Conservation (phyloP, 2,113 vertebrate species). For the Odocoileus virginianus region DNA sequence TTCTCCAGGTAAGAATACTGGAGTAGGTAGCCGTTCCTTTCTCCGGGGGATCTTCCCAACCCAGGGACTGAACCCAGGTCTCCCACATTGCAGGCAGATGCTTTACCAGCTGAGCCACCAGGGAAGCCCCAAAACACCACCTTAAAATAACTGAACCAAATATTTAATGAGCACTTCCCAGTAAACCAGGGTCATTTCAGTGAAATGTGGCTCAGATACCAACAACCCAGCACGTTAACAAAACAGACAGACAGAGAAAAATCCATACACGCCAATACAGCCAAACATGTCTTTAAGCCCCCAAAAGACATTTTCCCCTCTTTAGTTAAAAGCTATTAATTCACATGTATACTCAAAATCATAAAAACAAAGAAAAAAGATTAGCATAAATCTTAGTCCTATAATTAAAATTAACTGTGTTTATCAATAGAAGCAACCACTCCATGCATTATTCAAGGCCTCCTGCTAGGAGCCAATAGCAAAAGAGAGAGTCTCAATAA, state of each 20-base stretch:
- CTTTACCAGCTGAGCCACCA: neutral
- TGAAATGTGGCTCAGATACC: neutral
- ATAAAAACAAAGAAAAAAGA: conserved; percentile 34
- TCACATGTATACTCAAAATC: neutral
- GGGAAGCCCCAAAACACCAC: neutral
- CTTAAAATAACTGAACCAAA: neutral
- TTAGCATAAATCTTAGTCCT: conserved; percentile 5
- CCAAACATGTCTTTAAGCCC: neutral
- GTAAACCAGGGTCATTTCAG: neutral
- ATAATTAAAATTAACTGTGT: conserved; percentile 50
- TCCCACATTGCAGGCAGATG: neutral
- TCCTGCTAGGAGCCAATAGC: neutral
- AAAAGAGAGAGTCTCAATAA: neutral
- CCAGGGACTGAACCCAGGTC: neutral
- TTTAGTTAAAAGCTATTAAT: neutral
- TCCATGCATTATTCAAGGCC: conserved; percentile 38
- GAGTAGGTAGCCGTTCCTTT: neutral
- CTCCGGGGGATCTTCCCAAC: neutral
- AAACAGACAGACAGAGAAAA: neutral
- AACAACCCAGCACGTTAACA: neutral
- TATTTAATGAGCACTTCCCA: neutral
- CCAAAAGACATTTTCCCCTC: neutral
- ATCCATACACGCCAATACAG: neutral
- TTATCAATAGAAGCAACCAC: conserved; percentile 22
- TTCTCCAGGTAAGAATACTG: neutral